These are phyloP conservation scores for Megalops cyprinoides DNA, from an alignment of 2,797 vertebrate species.

Conservation along the genomic window DNA sequence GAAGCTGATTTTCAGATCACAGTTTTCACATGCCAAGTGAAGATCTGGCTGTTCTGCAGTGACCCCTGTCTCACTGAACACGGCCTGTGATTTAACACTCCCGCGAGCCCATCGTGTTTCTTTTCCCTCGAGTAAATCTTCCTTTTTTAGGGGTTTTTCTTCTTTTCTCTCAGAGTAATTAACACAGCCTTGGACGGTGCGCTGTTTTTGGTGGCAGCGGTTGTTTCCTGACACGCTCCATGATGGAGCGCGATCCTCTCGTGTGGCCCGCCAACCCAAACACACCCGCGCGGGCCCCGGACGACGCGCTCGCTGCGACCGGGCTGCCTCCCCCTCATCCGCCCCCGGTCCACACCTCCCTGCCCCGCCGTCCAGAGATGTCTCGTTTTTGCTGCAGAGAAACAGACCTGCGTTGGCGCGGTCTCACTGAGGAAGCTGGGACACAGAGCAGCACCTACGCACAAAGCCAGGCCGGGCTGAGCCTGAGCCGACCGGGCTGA, in stretches of 20 bases:
- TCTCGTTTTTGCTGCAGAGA: constrained; percentile 43
- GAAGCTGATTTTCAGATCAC: constrained; percentile 6
- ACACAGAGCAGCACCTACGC: neutral
- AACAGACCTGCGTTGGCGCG: constrained; percentile 26
- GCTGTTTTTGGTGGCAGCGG: constrained; percentile 61
- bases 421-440: neutral
- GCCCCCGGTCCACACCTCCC: too few relatives aligned
- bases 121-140: too few relatives aligned
- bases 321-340: too few relatives aligned
- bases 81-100: constrained; percentile 19
- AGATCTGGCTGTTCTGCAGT: constrained; percentile 14
- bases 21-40: too few relatives aligned
- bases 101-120: neutral
- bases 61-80: constrained; percentile 24
- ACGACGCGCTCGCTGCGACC: constrained; percentile 48
- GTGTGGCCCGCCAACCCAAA: constrained; percentile 60
- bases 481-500: neutral
- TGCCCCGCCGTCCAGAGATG: constrained; percentile 55
- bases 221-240: constrained; percentile 55
- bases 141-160: too few relatives aligned
- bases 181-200: constrained; percentile 38
- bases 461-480: neutral
- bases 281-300: constrained; percentile 41
- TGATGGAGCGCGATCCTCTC: constrained; percentile 56
- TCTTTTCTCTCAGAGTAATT: constrained; percentile 55